Evolutionary conservation across 2,888 invertebrate genomes (phyloP).

Genomic region (Microdon myrmicae): DNA sequence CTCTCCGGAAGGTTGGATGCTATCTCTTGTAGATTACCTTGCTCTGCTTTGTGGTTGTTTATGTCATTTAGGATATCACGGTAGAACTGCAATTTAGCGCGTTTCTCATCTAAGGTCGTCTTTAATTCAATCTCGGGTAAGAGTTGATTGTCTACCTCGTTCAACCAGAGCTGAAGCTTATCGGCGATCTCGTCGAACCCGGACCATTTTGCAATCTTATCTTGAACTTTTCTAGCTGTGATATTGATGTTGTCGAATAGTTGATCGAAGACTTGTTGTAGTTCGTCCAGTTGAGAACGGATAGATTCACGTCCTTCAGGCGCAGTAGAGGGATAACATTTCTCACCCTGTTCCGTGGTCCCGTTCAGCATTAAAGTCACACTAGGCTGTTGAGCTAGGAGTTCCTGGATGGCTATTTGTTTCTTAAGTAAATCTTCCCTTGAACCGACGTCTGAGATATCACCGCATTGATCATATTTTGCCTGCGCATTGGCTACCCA

Average conservation of each 20-base stretch:
- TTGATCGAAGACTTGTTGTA: conserved; percentile 83
- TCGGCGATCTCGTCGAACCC: conserved; percentile 89
- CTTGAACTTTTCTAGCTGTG: conserved; percentile 82
- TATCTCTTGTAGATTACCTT: conserved; percentile 83
- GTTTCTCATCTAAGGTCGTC: conserved; percentile 90
- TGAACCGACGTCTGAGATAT: conserved; percentile 72
- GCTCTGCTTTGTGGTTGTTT: conserved; percentile 84
- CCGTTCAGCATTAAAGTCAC: conserved; percentile 82
- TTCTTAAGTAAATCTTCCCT: conserved; percentile 78
- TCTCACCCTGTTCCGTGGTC: conserved; percentile 88
- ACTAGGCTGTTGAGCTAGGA: conserved; percentile 79
- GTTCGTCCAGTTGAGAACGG: conserved; percentile 82
- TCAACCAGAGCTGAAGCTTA: conserved; percentile 82
- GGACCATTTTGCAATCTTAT: conserved; percentile 86
- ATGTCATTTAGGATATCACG: conserved; percentile 85
- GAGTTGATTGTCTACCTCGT: conserved; percentile 78
- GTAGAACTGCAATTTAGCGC: conserved; percentile 86
- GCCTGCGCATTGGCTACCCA: conserved; percentile 82
- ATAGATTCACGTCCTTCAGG: conserved; percentile 87
- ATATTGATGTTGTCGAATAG: conserved; percentile 83
- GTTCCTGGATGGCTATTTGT: conserved; percentile 76
- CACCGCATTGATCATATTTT: conserved; percentile 75
- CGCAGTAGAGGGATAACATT: conserved; percentile 85
- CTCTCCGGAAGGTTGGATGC: conserved; percentile 83
- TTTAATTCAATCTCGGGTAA: conserved; percentile 83